Percentiles rank a stretch among this genome's conserved stretches.
These are phyloP conservation scores for Euura saliciscinereae DNA, from an alignment of 1,140 invertebrate genomes.

Conservation along the genomic window DNA sequence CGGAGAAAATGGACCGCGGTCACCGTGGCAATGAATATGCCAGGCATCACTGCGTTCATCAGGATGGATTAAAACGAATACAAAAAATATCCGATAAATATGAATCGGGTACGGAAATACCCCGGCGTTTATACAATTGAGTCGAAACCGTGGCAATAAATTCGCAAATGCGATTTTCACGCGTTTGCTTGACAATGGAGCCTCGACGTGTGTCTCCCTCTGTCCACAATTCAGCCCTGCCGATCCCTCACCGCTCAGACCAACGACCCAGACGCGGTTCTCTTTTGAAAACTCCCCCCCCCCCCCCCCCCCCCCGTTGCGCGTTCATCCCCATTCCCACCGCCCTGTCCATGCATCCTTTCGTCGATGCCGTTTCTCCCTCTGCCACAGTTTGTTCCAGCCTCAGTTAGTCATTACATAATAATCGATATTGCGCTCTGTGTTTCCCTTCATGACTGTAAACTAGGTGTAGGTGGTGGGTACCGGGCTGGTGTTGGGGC, in stretches of 20 bases:
- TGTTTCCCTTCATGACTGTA: not conserved
- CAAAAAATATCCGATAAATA: not conserved
- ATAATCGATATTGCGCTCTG: not conserved
- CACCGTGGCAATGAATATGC: not conserved
- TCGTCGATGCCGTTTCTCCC: too few relatives aligned
- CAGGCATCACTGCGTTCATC: not conserved
- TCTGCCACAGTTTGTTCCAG: not conserved
- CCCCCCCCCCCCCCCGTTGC: not conserved
- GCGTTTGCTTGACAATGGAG: slow-evolving; percentile 1
- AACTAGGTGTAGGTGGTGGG: too few relatives aligned
- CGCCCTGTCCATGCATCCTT: too few relatives aligned
- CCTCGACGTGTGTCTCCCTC: not conserved
- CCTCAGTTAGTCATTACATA: slow-evolving; percentile 4
- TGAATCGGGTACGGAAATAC: not conserved
- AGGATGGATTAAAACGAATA: not conserved
- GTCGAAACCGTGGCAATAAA: not conserved
- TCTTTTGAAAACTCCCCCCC: not conserved
- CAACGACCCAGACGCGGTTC: not conserved
- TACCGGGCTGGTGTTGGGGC: too few relatives aligned
- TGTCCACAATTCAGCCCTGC: not conserved
- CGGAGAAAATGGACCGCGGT: not conserved
- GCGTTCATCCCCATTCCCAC: too few relatives aligned
- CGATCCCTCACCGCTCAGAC: not conserved
- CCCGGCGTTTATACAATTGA: not conserved
- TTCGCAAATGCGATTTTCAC: not conserved